Base-by-base conservation (phyloP, 2,888 invertebrate genomes). In the Mellilla xanthometata region DNA sequence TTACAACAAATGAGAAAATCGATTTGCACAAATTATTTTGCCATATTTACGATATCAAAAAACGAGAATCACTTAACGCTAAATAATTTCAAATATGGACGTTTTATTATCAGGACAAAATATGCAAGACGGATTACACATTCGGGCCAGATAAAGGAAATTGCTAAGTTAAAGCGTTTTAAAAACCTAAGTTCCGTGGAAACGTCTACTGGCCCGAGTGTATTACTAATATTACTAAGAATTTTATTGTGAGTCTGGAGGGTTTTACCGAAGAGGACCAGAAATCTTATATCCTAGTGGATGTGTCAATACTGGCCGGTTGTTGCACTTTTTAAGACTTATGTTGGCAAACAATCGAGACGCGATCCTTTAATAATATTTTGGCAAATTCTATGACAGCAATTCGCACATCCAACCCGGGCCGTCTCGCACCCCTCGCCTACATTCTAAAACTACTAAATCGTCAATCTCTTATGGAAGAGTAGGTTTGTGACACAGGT, bases 41-140 rank as follows among this genome's bases (percentile, higher is more conserved):
- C 54, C 43, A 40, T 62, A 65, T 53, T 41, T 7, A 40, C 36
- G 58, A 48, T 63, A 72, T 66, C 68, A 65, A 67, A 54, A 81
- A 76, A 24, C 70, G 68, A 81, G 75, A 74, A 73, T 76, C 67
- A 82, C 87, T 81, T 87, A 87, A 84, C 57, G 77, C 87, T 87
- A 83, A 86, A 85, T 81, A 76, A 84, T 84, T 81, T 79, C 73
- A 78, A 81, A 85, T 83, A 87, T 88, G 88, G 88, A 89, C 88
- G 88, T 87, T n/a, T n/a, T 81, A 85, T 58, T 77, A 71, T 79
- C 60, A 87, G 88, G 88, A 87, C 88, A 85, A 79, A 74, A 75
- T 79, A 86, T 68, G 76, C 71, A 78, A 87, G 85, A 86, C 84
- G 88, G 88, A 72, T 65, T 67, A 67, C 59, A 72, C 77, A 79